Conservation (phyloP, 2,888 invertebrate species). For the Smittia aterrima region DNA sequence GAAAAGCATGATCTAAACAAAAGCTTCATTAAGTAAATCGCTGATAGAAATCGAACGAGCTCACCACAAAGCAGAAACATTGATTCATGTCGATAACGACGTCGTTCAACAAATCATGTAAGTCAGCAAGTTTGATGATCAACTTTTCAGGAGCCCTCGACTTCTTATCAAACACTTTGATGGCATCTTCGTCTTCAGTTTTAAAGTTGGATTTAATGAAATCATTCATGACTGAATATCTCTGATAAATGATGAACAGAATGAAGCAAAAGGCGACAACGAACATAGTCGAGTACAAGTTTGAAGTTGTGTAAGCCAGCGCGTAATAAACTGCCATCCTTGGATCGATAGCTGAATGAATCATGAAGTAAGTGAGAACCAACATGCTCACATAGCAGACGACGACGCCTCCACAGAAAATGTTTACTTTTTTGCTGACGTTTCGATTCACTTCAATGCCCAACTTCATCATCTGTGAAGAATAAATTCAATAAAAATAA, state of each 20-base stretch:
- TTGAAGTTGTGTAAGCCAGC: background rate
- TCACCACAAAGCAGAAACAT: background rate
- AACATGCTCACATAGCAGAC: background rate
- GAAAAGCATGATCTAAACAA: background rate
- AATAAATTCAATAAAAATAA: background rate
- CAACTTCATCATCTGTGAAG: background rate
- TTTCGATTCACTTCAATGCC: background rate
- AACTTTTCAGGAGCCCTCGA: background rate
- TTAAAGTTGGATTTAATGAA: slow-evolving; percentile 11
- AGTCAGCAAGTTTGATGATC: slow-evolving; percentile 22
- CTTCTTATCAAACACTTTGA: background rate
- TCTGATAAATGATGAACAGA: background rate
- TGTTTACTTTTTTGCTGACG: background rate
- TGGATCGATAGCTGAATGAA: background rate
- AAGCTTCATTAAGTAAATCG: background rate
- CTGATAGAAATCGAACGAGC: background rate
- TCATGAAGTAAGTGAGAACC: background rate
- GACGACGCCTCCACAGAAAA: background rate
- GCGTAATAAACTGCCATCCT: background rate
- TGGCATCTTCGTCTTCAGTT: slow-evolving; percentile 31
- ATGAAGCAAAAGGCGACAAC: background rate
- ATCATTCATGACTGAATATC: background rate
- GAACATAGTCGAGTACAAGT: background rate
- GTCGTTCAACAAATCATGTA: slow-evolving; percentile 24
- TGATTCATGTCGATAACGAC: background rate